A percentile compares a stretch with the other conserved stretches of the same genome.
Conservation (phyloP, 30 jellyfish, hydroid and myxozoan genomes). For the Aurelia aurita complex sp. Pacific region DNA sequence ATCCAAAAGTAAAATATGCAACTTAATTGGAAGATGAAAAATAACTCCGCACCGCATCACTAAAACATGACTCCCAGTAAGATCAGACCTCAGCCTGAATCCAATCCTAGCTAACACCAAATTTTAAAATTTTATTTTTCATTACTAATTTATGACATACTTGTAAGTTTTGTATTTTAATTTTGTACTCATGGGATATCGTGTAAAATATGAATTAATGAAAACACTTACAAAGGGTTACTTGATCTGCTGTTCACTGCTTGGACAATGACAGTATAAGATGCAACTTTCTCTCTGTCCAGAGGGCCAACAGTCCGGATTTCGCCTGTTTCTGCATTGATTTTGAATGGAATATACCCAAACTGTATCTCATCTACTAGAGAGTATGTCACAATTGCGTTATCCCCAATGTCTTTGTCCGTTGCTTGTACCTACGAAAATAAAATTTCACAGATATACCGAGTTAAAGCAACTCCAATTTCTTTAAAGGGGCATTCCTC, state of each 20-base stretch:
- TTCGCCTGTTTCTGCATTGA: slow-evolving; percentile 39
- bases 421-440: slow-evolving; percentile 35
- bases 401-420: slow-evolving; percentile 50
- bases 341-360: slow-evolving; percentile 16
- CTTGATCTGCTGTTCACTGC: slow-evolving; percentile 53
- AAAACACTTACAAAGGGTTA: slow-evolving; percentile 9
- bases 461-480: too few relatives aligned
- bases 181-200: too few relatives aligned
- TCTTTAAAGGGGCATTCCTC: too few relatives aligned
- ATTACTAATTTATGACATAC: too few relatives aligned
- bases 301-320: slow-evolving; percentile 23
- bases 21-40: too few relatives aligned
- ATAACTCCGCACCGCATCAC: too few relatives aligned
- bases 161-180: too few relatives aligned
- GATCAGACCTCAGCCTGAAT: too few relatives aligned
- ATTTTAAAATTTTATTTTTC: too few relatives aligned
- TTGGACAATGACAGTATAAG: slow-evolving; percentile 21
- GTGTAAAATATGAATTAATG: background rate
- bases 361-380: background rate
- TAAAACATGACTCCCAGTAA: too few relatives aligned
- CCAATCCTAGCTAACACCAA: too few relatives aligned
- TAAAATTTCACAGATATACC: background rate
- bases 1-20: too few relatives aligned
- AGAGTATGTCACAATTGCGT: slow-evolving; percentile 34
- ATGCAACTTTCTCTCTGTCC: slow-evolving; percentile 65